Base-by-base conservation (phyloP, 2,113 vertebrate genomes). In the Limnothrissa miodon region DNA sequence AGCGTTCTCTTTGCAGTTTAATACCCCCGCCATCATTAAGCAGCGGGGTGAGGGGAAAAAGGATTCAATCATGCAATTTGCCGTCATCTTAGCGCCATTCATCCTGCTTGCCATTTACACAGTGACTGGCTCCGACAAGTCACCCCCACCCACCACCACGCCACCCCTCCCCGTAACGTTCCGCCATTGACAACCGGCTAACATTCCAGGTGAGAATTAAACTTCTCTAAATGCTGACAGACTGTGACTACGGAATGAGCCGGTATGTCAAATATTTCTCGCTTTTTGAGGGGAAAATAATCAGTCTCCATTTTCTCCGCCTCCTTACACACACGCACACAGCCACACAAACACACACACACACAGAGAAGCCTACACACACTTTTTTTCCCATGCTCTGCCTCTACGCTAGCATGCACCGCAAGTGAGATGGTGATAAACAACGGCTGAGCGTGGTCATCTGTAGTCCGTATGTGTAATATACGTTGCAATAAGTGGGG, bases 121-220 rank as follows among this genome's bases (percentile, higher is more conserved):
- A 42, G 2, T 42, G 2, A 42, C n/a, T n/a, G n/a, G n/a, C n/a
- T n/a, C n/a, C n/a, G n/a, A n/a, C n/a, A n/a, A n/a, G n/a, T n/a
- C n/a, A n/a, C n/a, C n/a, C n/a, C n/a, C n/a, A n/a, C n/a, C n/a
- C n/a, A n/a, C n/a, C n/a, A n/a, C n/a, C n/a, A n/a, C n/a, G n/a
- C n/a, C n/a, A n/a, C n/a, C 21, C 51, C 19, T 23, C 51, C 51
- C 51, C 51, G 19, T 19, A 21, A 21, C 51, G 19, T 25, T 62
- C 56, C n/a, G 56, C n/a, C 56, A 25, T 59, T 25, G 56, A 59
- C n/a, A 29, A n/a, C 56, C 5, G 7, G 56, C 56, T 62, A 62
- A 62, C 29, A 62, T 29, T 62, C n/a, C 59, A 62, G 59, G 59
- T 62, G 59, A 29, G 59, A 62, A 62, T 62, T 62, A 62, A 62